Base-by-base conservation (phyloP, 2,888 invertebrate species). In the Eupithecia insigniata region DNA sequence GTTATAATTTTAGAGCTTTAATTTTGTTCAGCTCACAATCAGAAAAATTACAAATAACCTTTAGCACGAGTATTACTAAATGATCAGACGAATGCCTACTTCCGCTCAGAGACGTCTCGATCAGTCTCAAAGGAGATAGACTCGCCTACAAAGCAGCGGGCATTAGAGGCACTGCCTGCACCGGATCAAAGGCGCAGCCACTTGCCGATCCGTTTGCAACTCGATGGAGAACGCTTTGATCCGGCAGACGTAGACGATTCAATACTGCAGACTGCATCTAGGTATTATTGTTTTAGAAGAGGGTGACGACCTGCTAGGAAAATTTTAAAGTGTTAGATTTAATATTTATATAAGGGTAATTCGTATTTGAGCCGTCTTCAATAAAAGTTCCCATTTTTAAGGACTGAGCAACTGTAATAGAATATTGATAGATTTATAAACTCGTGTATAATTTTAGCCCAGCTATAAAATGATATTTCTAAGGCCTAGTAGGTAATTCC, bases 151-250 rank as follows among this genome's bases (percentile, higher is more conserved):
- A 34, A 32, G 36, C 62, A 43, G 65, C 26, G 32, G 68, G 51
- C 36, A 46, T 58, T 58, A 73, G 55, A 65, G 65, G 68, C 46
- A 51, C 32, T 74, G 74, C 74, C 32, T 74, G 74, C 74, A 74
- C 74, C 67, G 67, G 69, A 69, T 74, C 74, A 74, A 74, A 74
- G 74, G 69, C 61, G 14, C 61, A 74, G 74, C 65, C 62, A 34
- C 62, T 62, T 71, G 71, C 69, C 66, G 46, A 74, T 74, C 71
- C 67, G 71, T 67, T 71, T 69, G 69, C 74, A 71, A 64, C 71
- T 46, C 74, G 70, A 67, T 67, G 73, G 67, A 73, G 64, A 55
- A 58, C 18, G 60, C 60, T 60, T 60, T 60, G 60, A 60, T 60
- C 30, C 30, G 26, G 7, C 30, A 60, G 30, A 60, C 30, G 60